These are phyloP conservation scores for Oophaga pumilio DNA, from an alignment of 2,113 vertebrate genomes.

Conservation along the genomic window DNA sequence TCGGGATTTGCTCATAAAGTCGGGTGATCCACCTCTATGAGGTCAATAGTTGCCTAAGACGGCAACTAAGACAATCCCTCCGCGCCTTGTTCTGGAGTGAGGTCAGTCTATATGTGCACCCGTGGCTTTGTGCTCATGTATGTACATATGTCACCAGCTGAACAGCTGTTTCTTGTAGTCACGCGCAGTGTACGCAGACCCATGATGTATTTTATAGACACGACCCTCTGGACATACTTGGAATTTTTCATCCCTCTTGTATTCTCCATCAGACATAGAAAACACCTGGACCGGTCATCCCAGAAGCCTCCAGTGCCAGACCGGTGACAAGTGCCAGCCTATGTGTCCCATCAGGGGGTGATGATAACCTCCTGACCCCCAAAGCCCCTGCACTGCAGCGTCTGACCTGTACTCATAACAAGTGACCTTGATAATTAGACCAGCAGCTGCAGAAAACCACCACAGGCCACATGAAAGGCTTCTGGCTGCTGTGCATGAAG, in stretches of 20 bases:
- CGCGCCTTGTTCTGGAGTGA: neutral
- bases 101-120: neutral
- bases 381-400: neutral
- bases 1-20: no score
- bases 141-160: neutral
- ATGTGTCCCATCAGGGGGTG: conserved; percentile 3
- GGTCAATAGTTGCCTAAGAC: no score
- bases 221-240: neutral
- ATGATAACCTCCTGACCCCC: conserved; percentile 43
- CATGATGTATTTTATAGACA: neutral
- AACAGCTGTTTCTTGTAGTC: conserved; percentile 6
- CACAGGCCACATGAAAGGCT: conserved; percentile 1
- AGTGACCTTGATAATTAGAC: conserved; percentile 38
- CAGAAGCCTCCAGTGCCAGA: neutral
- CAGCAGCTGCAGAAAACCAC: neutral
- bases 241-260: conserved; percentile 5
- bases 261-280: neutral
- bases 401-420: conserved; percentile 20
- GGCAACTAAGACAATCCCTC: no score
- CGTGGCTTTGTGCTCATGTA: neutral
- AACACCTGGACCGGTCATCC: neutral
- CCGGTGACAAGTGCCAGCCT: conserved; percentile 1
- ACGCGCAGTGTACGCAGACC: neutral
- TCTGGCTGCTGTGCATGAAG: neutral
- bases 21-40: no score